Evolutionary conservation across 2,888 invertebrate species (phyloP), one percentile per base, ranked within the genome.

Genomic region (Microchrysa polita): DNA sequence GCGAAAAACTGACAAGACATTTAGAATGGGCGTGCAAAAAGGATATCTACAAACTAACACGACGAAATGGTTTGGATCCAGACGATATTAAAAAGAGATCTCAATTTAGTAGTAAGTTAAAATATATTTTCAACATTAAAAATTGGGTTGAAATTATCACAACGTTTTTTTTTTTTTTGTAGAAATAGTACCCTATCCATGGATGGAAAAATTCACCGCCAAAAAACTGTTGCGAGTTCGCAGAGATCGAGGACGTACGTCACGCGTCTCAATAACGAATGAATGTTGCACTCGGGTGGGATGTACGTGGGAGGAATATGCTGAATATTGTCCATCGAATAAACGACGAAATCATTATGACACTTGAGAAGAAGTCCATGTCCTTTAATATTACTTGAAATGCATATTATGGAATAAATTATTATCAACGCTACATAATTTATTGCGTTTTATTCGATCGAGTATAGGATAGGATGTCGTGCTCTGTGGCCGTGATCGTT

Each of bases 221-320:
- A 74, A 82, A 80, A 79, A 79, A 81, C 57, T 83, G 72, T 73
- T 83, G 12, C 78, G 82, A 2, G 81, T 79, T 42, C 76, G 86
- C 40, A 79, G 81, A 76, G 10, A 80, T 78, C 7, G 83, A 12
- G 78, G 83, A 74, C 79, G 82, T 22, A 79, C 81, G 0, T 76
- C 53, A 16, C 74, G 79, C 59, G 65, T 53, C 7, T 73, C 88
- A 7, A 89, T 89, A 52, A 89, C 89, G 14, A 85, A 87, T 57
- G 89, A 89, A 81, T 89, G 89, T 77, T 89, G 89, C 81, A 87
- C 87, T 77, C 86, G 85, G 55, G 81, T 85, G 2, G 87, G 88
- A 34, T 89, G 89, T 78, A 89, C 88, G 69, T 89, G 89, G 89
- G 89, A 89, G 79, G 89, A 89, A 80, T 89, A 89, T 78, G 89